Evolutionary conservation across 2,797 vertebrate genomes (phyloP).

Genomic region (Halcyon chelicuti): DNA sequence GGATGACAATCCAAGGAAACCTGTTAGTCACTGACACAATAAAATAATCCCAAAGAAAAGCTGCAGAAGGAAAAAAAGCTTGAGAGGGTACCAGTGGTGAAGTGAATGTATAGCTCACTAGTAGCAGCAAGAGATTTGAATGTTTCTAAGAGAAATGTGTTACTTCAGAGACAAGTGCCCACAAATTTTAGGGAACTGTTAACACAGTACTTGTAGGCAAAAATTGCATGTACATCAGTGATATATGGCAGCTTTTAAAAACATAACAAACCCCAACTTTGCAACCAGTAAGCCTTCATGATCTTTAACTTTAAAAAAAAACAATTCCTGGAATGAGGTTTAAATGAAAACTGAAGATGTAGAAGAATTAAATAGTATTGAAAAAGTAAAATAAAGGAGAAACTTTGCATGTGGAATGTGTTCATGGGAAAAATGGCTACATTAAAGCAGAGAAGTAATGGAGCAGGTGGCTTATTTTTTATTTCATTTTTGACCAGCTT

Average conservation of each 20-base stretch:
- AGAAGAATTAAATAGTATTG: background rate
- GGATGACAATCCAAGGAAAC: constrained; percentile 40
- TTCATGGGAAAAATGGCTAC: background rate
- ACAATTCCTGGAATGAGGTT: background rate
- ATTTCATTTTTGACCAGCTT: background rate
- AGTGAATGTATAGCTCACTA: background rate
- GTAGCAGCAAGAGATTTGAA: background rate
- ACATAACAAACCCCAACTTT: background rate
- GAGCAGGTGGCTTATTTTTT: constrained; percentile 1
- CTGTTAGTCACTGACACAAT: constrained; percentile 53
- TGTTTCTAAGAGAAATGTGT: background rate
- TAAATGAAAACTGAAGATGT: background rate
- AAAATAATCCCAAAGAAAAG: constrained; percentile 36
- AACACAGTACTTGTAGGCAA: background rate
- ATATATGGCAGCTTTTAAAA: background rate
- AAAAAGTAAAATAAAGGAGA: background rate
- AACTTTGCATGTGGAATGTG: background rate
- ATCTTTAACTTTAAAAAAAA: background rate
- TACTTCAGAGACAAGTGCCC: background rate
- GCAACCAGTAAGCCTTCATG: background rate
- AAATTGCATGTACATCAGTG: background rate
- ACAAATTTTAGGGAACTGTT: background rate
- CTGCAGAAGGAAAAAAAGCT: constrained; percentile 4
- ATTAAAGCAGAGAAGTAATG: background rate
- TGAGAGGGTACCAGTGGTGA: background rate